Evolutionary conservation across 2,113 vertebrate species (phyloP), one percentile per base, ranked within the genome.

Genomic region (Brachypteracias leptosomus): DNA sequence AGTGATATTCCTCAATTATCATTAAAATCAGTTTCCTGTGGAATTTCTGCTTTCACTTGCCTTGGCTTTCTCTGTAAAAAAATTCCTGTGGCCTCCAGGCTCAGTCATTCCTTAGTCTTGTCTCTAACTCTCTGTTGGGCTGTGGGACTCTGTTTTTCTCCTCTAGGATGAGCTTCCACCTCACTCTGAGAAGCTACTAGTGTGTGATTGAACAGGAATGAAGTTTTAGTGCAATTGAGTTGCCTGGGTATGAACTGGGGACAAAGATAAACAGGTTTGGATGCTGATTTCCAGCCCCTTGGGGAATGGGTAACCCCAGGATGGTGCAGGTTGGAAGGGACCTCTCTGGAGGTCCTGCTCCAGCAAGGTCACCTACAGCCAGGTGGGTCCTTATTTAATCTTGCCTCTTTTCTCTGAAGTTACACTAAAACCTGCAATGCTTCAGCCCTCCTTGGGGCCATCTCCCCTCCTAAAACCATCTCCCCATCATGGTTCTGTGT

Each of bases 241-340:
- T 59, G 25, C 40, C 73, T 78, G 74, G 57, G 4, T 65, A 1
- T 40, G 66, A 86, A 29, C 44, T 89, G 55, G 67, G 58, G 42
- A 3, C 52, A 55, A 46, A 78, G 61, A 38, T 14, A 6, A 77
- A 7, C 4, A 8, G 0, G 1, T 31, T 5, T 26, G 3, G 5
- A 12, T 21, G 22, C 4, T n/a, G 21, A 36, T 74, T 71, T 55
- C 35, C 51, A 71, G 17, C n/a, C 54, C 0, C 24, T 51, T 52
- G 40, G 38, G 65, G 49, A 42, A 58, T 54, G 8, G 1, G 2
- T 29, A 16, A 2, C 25, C 29, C 16, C 38, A 11, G 31, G 21
- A 8, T 4, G 46, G 22, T 7, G 21, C 54, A 51, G 52, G 16
- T 52, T 73, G 67, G 40, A 20, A 44, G 42, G 28, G 33, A 46